A percentile compares a stretch with the other conserved stretches of the same genome.
Conservation (phyloP, 92 coral and sea anemone genomes). For the Paramuricea clavata region DNA sequence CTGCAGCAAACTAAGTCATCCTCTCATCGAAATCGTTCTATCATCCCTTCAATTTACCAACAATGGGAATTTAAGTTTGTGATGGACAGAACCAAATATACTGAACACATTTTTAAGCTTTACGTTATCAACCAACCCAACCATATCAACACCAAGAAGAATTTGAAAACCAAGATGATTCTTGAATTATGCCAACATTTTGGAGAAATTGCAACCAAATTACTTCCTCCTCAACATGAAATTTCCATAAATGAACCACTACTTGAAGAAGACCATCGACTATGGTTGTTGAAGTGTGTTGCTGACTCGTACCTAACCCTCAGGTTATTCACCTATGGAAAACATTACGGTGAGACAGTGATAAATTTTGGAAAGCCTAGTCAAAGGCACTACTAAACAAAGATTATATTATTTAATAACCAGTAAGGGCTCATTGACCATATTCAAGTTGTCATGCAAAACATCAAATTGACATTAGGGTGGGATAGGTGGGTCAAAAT, state of each 20-base stretch:
- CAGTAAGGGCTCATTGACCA: no score
- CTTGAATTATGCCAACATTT: not conserved
- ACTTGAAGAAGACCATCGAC: constrained; percentile 21
- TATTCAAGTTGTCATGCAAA: no score
- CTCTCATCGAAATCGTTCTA: not conserved
- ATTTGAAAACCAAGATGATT: not conserved
- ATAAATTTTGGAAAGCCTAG: constrained; percentile 17
- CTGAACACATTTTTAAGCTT: constrained; percentile 22
- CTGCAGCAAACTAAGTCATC: no score
- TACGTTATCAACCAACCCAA: not conserved
- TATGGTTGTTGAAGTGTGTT: constrained; percentile 3
- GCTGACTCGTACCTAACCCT: constrained; percentile 8
- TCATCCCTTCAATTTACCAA: constrained; percentile 3
- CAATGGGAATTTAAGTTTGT: constrained; percentile 16
- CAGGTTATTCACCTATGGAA: constrained; percentile 15
- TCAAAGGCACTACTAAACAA: not conserved
- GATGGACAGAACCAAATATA: not conserved
- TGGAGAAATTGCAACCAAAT: not conserved
- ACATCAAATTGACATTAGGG: no score
- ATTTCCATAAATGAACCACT: not conserved
- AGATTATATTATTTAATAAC: not conserved
- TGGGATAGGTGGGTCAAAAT: no score
- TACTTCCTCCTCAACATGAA: not conserved
- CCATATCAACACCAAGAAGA: not conserved
- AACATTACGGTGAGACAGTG: not conserved